phyloP scores from a whole-genome alignment of 2,888 invertebrate species.

The Dendrolimus pini region DNA sequence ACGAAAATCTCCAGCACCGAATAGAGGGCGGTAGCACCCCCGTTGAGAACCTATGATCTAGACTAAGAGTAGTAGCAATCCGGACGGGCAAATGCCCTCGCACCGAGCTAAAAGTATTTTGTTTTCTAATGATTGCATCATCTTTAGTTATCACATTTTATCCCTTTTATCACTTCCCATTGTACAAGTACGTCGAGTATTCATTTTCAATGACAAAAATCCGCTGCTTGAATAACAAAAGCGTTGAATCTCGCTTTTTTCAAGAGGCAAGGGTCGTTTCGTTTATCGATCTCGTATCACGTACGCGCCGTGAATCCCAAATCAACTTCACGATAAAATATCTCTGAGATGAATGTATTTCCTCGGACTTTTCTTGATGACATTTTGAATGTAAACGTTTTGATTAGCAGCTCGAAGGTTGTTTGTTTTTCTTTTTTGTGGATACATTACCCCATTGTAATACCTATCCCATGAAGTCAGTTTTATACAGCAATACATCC shows the following conservation, averaged over 20 bases:
- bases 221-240: conserved; percentile 51
- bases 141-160: conserved; percentile 34
- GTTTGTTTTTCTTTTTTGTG: conserved; percentile 12
- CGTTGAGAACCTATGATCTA: no score
- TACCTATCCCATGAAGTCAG: conserved; percentile 1
- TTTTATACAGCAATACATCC: conserved; percentile 2
- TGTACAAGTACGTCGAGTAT: conserved; percentile 44
- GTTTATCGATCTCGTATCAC: conserved; percentile 58
- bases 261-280: conserved; percentile 46
- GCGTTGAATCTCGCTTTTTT: conserved; percentile 52
- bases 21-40: no score
- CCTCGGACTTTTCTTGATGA: conserved; percentile 23
- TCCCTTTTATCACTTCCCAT: conserved; percentile 44
- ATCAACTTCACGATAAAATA: conserved; percentile 45
- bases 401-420: no score
- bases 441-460: conserved; percentile 2
- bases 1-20: no score
- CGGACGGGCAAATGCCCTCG: no score
- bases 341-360: conserved; percentile 32
- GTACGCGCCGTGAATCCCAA: conserved; percentile 45
- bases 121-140: no score
- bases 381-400: conserved; percentile 26
- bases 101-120: no score
- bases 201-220: conserved; percentile 59
- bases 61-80: no score